Evolutionary conservation across 53 echinoderm and acorn worm genomes (phyloP).

Genomic region (Patiria pectinifera): DNA sequence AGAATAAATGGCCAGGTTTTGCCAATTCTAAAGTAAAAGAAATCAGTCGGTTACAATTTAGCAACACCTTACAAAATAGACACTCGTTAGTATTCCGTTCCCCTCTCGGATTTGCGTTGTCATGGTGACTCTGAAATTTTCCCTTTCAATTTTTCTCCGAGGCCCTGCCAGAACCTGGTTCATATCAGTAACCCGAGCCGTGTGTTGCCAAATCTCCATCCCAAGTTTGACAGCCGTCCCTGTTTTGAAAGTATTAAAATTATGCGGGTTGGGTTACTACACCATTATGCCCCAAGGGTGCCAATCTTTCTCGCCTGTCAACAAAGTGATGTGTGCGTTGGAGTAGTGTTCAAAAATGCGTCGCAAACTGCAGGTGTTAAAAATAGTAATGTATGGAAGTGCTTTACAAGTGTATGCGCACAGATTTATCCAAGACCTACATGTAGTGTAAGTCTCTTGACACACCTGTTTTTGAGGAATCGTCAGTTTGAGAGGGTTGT

Average conservation of each 20-base stretch:
- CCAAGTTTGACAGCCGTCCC: slow-evolving; percentile 1
- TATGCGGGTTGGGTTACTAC: slow-evolving; percentile 37
- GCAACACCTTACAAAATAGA: too few species aligned
- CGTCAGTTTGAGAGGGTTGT: neutral
- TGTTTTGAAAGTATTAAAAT: slow-evolving; percentile 66
- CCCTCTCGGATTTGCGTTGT: neutral
- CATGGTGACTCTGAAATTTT: neutral
- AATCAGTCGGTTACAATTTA: too few species aligned
- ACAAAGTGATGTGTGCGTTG: neutral
- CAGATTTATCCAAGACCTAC: neutral
- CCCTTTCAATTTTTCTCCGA: neutral
- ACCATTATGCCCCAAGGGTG: neutral
- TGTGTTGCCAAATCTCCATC: slow-evolving; percentile 15
- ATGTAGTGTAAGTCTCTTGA: neutral
- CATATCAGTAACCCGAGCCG: slow-evolving; percentile 32
- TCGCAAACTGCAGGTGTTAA: neutral
- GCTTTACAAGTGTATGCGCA: neutral
- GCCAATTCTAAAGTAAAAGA: too few species aligned
- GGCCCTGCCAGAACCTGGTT: neutral
- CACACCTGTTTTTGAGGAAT: neutral
- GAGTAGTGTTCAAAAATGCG: neutral
- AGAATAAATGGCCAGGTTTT: too few species aligned
- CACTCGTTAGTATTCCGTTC: neutral
- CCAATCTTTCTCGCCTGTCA: slow-evolving; percentile 33
- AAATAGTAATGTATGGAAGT: neutral